Evolutionary conservation across 2,113 vertebrate species (phyloP).

Genomic region (Saccopteryx leptura): DNA sequence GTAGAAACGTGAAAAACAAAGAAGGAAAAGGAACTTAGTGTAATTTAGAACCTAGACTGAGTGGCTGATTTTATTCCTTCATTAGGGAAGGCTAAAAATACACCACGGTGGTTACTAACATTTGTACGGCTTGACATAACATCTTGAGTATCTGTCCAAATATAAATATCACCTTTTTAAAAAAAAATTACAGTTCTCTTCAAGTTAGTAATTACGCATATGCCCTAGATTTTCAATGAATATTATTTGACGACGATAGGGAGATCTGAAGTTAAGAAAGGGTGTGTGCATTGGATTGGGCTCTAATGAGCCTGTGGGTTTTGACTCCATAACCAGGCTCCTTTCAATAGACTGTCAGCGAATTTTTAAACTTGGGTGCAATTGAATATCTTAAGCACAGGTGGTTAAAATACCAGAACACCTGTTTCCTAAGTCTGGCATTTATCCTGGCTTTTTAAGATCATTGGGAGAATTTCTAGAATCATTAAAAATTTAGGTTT

Average conservation of each 20-base stretch:
- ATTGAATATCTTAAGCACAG: neutral
- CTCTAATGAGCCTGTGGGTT: neutral
- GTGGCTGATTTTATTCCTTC: slow-evolving; percentile 13
- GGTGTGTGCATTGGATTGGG: neutral
- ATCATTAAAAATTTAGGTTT: slow-evolving; percentile 27
- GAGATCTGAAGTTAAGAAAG: neutral
- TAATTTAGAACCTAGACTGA: neutral
- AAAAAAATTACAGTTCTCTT: neutral
- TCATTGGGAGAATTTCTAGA: slow-evolving; percentile 44
- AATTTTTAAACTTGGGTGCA: neutral
- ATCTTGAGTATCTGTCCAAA: neutral
- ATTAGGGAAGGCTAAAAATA: slow-evolving; percentile 52
- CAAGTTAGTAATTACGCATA: slow-evolving; percentile 20
- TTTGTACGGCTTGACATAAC: neutral
- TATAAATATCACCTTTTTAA: neutral
- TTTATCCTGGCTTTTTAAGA: slow-evolving; percentile 5
- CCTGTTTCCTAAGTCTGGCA: slow-evolving; percentile 62
- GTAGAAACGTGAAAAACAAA: slow-evolving; percentile 5
- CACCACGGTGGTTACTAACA: neutral
- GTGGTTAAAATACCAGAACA: slow-evolving; percentile 34
- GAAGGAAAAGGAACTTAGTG: neutral
- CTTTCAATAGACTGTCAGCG: neutral
- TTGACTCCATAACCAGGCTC: neutral
- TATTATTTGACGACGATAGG: neutral
- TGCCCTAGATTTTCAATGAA: neutral